phyloP scores from a whole-genome alignment of 2,797 vertebrate species.

The Eulemur mongoz region DNA sequence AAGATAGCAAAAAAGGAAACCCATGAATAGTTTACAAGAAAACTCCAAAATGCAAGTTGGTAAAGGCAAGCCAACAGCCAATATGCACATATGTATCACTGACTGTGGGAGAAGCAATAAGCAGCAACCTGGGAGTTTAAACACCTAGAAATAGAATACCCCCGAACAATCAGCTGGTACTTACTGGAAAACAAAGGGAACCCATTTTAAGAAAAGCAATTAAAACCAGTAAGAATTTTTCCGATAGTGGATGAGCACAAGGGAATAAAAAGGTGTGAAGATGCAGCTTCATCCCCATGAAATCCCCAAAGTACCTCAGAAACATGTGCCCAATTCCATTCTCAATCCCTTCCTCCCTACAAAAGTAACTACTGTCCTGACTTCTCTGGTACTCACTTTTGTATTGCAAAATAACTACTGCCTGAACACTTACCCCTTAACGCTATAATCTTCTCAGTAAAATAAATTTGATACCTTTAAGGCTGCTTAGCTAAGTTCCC shows the following conservation, averaged over 20 bases:
- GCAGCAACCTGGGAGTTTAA: not conserved
- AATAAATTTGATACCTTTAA: not conserved
- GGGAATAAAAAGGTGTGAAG: not conserved
- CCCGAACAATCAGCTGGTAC: not conserved
- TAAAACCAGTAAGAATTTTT: not conserved
- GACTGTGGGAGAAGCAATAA: not conserved
- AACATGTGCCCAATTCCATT: not conserved
- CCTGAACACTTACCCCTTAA: not conserved
- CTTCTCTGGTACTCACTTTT: not conserved
- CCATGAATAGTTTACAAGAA: not conserved
- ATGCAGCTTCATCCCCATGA: not conserved
- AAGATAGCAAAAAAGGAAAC: not conserved
- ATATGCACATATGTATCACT: not conserved
- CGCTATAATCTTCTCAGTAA: not conserved
- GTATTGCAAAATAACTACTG: not conserved
- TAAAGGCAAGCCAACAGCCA: not conserved
- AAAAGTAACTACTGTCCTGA: not conserved
- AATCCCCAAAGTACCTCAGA: not conserved
- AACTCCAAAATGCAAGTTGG: not conserved
- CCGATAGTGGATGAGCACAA: not conserved
- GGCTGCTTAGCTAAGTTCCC: not conserved
- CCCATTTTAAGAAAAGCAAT: not conserved
- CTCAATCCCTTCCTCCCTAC: not conserved
- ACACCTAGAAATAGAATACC: not conserved
- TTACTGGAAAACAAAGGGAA: not conserved